Conservation (phyloP, 2,888 invertebrate species). For the Seladonia tumulorum region DNA sequence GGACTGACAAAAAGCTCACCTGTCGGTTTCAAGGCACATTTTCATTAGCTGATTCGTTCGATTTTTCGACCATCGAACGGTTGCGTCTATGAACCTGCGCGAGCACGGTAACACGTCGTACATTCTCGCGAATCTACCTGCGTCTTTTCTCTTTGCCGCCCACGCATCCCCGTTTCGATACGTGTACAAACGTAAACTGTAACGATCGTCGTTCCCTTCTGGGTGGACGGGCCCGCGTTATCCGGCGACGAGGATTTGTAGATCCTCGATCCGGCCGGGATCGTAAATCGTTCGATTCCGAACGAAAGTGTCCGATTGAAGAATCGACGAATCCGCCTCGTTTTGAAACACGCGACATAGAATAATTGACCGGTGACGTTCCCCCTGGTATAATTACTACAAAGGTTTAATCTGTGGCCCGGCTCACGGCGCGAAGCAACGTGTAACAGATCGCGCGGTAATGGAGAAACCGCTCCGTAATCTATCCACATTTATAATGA, state of each 20-base stretch:
- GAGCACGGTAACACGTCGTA: slow-evolving; percentile 51
- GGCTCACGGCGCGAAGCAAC: slow-evolving; percentile 4
- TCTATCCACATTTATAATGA: slow-evolving; percentile 50
- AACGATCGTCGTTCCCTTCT: slow-evolving; percentile 62
- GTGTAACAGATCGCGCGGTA: slow-evolving; percentile 30
- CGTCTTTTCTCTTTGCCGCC: slow-evolving; percentile 65
- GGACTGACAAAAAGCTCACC: too few species aligned
- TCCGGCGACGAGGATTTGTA: slow-evolving; percentile 58
- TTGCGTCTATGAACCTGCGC: slow-evolving; percentile 65
- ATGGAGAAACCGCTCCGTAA: slow-evolving; percentile 42
- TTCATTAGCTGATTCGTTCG: not conserved
- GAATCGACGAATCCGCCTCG: not conserved
- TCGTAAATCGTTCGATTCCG: slow-evolving; percentile 43
- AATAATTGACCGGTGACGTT: not conserved
- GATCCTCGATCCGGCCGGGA: slow-evolving; percentile 17
- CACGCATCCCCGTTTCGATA: slow-evolving; percentile 65
- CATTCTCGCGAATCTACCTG: slow-evolving; percentile 67
- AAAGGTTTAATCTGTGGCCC: slow-evolving; percentile 9
- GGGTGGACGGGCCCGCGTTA: slow-evolving; percentile 49
- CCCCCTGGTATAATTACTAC: slow-evolving; percentile 8
- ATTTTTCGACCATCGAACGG: slow-evolving; percentile 25
- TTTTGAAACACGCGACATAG: not conserved
- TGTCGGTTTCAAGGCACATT: not conserved
- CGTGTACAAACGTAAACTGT: slow-evolving; percentile 65
- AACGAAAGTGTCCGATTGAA: not conserved